phyloP scores from a whole-genome alignment of 2,888 invertebrate genomes.

The Norana najaformis region DNA sequence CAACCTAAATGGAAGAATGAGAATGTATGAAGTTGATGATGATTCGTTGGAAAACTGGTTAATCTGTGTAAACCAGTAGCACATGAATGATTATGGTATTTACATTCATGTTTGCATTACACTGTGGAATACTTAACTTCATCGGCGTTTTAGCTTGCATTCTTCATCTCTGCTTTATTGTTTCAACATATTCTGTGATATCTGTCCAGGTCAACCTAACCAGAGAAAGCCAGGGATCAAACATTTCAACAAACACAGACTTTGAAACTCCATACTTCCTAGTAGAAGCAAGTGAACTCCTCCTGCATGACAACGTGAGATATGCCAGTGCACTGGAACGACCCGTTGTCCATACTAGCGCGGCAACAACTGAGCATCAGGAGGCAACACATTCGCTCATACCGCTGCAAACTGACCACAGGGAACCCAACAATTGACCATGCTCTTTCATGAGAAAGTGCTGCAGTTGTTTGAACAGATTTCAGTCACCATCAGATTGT shows the following conservation, averaged over 20 bases:
- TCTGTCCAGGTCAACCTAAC: neutral
- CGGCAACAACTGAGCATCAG: neutral
- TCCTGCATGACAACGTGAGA: neutral
- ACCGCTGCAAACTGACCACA: neutral
- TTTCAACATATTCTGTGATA: neutral
- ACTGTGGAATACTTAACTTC: neutral
- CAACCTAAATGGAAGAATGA: neutral
- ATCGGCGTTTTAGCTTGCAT: neutral
- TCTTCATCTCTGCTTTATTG: neutral
- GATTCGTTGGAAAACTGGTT: neutral
- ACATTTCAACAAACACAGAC: conserved; percentile 20
- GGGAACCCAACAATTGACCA: neutral
- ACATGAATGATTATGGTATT: neutral
- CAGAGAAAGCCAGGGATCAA: conserved; percentile 7
- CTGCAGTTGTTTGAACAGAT: neutral
- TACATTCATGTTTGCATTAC: neutral
- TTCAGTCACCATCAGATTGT: neutral
- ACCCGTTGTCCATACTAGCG: neutral
- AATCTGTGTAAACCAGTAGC: neutral
- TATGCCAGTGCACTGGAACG: neutral
- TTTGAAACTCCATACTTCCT: conserved; percentile 15
- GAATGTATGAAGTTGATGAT: neutral
- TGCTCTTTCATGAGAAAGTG: neutral
- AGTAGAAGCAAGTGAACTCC: conserved; percentile 9
- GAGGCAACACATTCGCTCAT: conserved; percentile 19